Evolutionary conservation across 2,888 invertebrate species (phyloP).

Genomic region (Nephrotoma appendiculata): DNA sequence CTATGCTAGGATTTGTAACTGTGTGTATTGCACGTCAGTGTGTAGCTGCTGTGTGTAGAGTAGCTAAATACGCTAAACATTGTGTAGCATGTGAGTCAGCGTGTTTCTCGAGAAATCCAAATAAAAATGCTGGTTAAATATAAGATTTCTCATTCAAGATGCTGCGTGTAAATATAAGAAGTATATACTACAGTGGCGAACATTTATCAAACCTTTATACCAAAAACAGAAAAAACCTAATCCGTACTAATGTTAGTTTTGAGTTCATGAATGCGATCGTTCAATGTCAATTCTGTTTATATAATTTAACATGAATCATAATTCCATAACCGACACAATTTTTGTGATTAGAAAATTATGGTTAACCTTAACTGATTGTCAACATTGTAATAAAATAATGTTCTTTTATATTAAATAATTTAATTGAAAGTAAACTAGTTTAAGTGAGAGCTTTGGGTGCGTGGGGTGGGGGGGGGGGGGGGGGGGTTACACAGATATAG

Average conservation of each 20-base stretch:
- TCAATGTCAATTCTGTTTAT: neutral
- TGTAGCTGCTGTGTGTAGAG: no score
- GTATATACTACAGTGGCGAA: no score
- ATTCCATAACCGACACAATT: neutral
- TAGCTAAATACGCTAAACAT: neutral
- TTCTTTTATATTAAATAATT: neutral
- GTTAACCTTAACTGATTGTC: neutral
- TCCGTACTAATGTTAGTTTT: neutral
- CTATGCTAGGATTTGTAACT: neutral
- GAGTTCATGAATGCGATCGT: neutral
- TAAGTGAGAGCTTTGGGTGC: neutral
- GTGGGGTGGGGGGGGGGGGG: fast-evolving
- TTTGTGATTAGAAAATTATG: neutral
- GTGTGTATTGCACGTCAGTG: neutral
- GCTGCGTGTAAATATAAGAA: neutral
- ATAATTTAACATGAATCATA: neutral
- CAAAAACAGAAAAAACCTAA: neutral
- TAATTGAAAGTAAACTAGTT: neutral
- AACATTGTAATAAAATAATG: no score
- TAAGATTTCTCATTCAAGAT: neutral
- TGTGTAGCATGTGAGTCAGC: neutral
- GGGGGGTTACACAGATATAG: no score
- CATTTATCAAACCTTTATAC: no score
- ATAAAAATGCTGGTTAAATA: neutral
- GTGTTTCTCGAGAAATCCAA: neutral